A percentile compares a stretch with the other conserved stretches of the same genome.
Conservation (phyloP, 2,797 vertebrate genomes). For the Eutrigla gurnardus region DNA sequence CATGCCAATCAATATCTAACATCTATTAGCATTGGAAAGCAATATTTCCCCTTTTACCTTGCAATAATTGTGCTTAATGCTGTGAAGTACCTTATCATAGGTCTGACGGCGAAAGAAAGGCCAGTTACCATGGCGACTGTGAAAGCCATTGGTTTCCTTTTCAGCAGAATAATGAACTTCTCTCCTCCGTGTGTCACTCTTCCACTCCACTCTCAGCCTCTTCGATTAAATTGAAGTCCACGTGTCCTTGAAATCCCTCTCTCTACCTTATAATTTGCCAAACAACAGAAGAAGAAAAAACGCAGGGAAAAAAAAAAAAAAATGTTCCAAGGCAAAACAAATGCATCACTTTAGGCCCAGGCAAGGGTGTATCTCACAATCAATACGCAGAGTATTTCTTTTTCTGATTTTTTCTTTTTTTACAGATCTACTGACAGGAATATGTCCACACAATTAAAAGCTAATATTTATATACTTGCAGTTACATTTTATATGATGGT, state of each 20-base stretch:
- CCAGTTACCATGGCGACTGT: constrained; percentile 85
- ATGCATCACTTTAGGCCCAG: constrained; percentile 62
- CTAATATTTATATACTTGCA: constrained; percentile 6
- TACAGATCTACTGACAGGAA: constrained; percentile 19
- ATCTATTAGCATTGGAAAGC: constrained; percentile 86
- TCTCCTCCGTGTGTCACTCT: constrained; percentile 87
- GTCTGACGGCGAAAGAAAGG: constrained; percentile 85
- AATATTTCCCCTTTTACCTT: constrained; percentile 87
- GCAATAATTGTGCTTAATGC: constrained; percentile 86
- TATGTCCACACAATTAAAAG: constrained; percentile 31
- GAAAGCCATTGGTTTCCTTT: constrained; percentile 90
- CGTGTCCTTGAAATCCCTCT: constrained; percentile 85
- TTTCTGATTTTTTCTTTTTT: no score
- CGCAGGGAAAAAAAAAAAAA: constrained; percentile 48
- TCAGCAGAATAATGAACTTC: constrained; percentile 90
- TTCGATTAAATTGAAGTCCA: constrained; percentile 86
- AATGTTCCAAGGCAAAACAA: constrained; percentile 74
- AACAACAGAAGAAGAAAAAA: constrained; percentile 77
- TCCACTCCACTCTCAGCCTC: constrained; percentile 85
- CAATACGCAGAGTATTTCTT: constrained; percentile 21
- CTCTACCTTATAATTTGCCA: constrained; percentile 81
- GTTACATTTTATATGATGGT: not conserved
- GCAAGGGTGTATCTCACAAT: constrained; percentile 48
- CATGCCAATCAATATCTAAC: constrained; percentile 84
- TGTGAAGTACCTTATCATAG: constrained; percentile 89